Percentiles rank a stretch among this genome's conserved stretches.
phyloP scores from a whole-genome alignment of 2,113 vertebrate species.

The Macquaria ambigua region DNA sequence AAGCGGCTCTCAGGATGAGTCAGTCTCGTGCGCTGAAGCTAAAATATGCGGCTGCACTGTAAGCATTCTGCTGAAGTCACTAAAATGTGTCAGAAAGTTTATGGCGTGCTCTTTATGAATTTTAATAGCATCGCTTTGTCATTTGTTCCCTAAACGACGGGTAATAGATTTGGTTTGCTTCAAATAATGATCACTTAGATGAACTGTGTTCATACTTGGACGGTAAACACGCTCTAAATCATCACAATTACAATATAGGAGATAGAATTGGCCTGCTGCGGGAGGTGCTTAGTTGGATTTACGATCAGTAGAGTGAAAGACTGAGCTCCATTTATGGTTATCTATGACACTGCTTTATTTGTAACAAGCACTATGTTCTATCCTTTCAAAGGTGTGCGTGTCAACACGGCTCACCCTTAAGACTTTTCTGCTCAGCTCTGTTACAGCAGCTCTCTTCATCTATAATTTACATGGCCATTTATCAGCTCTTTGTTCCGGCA shows the following conservation, averaged over 20 bases:
- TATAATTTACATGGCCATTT: constrained; percentile 61
- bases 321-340: constrained; percentile 49
- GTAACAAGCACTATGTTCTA: constrained; percentile 12
- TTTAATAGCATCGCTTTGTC: constrained; percentile 57
- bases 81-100: constrained; percentile 68
- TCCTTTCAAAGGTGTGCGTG: constrained; percentile 7
- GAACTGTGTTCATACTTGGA: constrained; percentile 50
- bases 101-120: constrained; percentile 42
- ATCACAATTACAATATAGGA: constrained; percentile 50
- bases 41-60: constrained; percentile 46
- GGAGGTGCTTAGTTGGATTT: constrained; percentile 68
- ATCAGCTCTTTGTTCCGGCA: constrained; percentile 47
- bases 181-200: constrained; percentile 62
- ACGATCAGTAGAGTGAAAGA: constrained; percentile 27
- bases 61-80: constrained; percentile 68
- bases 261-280: constrained; percentile 33
- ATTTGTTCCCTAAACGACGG: constrained; percentile 37
- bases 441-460: constrained; percentile 47
- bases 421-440: constrained; percentile 34
- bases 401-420: constrained; percentile 22
- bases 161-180: constrained; percentile 52
- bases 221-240: constrained; percentile 66
- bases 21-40: constrained; percentile 47
- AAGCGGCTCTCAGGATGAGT: constrained; percentile 57
- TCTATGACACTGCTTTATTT: constrained; percentile 50